Evolutionary conservation across 2,113 vertebrate species (phyloP), one percentile per base, ranked within the genome.

Genomic region (Beaufortia kweichowensis): DNA sequence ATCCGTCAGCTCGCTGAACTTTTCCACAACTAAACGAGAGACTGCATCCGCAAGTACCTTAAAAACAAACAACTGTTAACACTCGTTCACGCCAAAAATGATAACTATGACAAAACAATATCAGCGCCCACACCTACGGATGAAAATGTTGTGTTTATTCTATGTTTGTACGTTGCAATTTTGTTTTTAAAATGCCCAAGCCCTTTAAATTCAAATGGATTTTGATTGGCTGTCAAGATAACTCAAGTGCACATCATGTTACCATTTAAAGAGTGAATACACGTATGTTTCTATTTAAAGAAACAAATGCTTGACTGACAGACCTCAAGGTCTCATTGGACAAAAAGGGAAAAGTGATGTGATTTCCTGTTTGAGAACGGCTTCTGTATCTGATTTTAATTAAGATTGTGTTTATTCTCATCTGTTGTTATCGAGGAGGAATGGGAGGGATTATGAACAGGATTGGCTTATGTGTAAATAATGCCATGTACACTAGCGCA

Each of bases 1-100:
- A 83, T 99, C 96, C 1, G 97, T 99, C 89, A 99, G 88, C 84
- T 97, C 95, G 72, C 95, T 94, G 87, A 99, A 99, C 89, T 96
- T 98, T 83, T 97, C 96, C 90, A 98, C 94, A 77, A 98, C 94
- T 88, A 98, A 91, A 79, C 95, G 95, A 21, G 96, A 94, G 81
- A 98, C 97, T 0, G 96, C 93, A 9, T 98, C 96, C 7, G 97
- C 97, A 66, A 98, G 87, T 77, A 98, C 96, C 96, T 98, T 88
- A 1, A 74, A 55, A 62, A 75, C 63, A 68, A 53, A 72, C 66
- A 67, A 31, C 29, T 75, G 61, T 67, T 65, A 41, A 46, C 53
- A 65, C 76, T 21, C 56, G 24, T 31, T 76, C 76, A 73, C 29
- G 35, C 71, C 83, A 10, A 39, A 39, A 11, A 39, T 39, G 35